Base-by-base conservation (phyloP, 2,797 vertebrate genomes). In the Crocidura indochinensis region DNA sequence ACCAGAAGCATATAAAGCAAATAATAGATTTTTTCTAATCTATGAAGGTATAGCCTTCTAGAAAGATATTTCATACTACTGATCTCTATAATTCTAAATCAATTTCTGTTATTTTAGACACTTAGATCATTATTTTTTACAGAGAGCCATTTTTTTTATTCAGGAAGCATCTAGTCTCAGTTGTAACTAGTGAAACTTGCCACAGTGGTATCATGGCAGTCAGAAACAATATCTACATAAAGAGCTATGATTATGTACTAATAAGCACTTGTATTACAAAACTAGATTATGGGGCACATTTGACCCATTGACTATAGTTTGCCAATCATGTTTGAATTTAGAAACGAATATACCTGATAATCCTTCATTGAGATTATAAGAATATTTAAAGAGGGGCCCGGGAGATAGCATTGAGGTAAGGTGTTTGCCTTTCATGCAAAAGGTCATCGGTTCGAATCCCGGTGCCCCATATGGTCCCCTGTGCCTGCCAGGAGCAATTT, bases 251-350 rank as follows among this genome's bases (percentile, higher is more conserved):
- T 24, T 60, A 22, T 62, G 46, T 69, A 60, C 62, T 68, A 60
- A 65, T 62, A 53, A 90, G 84, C 74, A 73, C 46, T 56, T 72
- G 49, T 67, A 6, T 88, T 74, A 75, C 0, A 27, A 77, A 85
- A 78, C 24, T 17, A 60, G n/a, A 60, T 19, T 27, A 10, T 3
- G 60, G 60, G 38, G 26, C 11, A 73, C 29, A 27, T 62, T 78
- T 29, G 27, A 53, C 10, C n/a, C 38, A 68, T 2, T 78, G 49
- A 10, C n/a, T 84, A 15, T 84, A 49, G 64, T 27, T 26, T 56
- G n/a, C 24, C 68, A 72, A 17, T 29, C 60, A 8, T 2, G 4
- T 49, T 49, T 19, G 6, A 49, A 27, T 15, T n/a, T 19, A 12
- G 72, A 19, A 8, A 29, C 46, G 49, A n/a, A 71, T 69, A 82